A percentile compares a stretch with the other conserved stretches of the same genome.
Evolutionary conservation across 2,888 invertebrate species (phyloP).

Genomic region (Gasteruption jaculator): DNA sequence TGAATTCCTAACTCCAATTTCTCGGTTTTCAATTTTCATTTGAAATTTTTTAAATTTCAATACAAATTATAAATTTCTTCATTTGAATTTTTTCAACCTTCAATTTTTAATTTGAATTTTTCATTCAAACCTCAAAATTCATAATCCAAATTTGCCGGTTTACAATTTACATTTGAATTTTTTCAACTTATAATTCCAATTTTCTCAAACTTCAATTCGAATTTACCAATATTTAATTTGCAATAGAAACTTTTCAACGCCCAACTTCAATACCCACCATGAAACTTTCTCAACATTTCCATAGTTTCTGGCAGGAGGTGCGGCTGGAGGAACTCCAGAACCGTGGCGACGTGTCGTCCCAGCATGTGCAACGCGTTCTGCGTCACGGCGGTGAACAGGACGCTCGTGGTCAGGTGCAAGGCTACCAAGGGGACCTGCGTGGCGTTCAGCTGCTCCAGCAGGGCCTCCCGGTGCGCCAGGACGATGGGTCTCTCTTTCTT

Average conservation of each 20-base stretch:
- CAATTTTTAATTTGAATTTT: conserved; percentile 5
- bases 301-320: conserved; percentile 66
- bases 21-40: neutral
- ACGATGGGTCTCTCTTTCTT: conserved; percentile 77
- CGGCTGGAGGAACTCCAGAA: conserved; percentile 69
- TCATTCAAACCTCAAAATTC: too few species aligned
- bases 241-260: conserved; percentile 6
- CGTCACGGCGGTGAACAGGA: conserved; percentile 76
- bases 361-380: conserved; percentile 87
- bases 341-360: conserved; percentile 83
- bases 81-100: neutral
- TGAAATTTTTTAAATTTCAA: conserved; percentile 5
- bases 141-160: neutral
- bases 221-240: too few species aligned
- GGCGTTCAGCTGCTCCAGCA: conserved; percentile 72
- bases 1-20: too few species aligned
- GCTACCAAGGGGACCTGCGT: conserved; percentile 74
- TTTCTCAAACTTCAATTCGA: neutral
- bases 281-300: conserved; percentile 64
- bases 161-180: neutral
- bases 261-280: conserved; percentile 62
- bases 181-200: neutral
- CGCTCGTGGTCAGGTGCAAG: conserved; percentile 71
- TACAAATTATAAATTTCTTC: conserved; percentile 1
- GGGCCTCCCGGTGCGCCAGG: conserved; percentile 73